phyloP scores from a whole-genome alignment of 2,888 invertebrate species.

The Xestobium rufovillosum region DNA sequence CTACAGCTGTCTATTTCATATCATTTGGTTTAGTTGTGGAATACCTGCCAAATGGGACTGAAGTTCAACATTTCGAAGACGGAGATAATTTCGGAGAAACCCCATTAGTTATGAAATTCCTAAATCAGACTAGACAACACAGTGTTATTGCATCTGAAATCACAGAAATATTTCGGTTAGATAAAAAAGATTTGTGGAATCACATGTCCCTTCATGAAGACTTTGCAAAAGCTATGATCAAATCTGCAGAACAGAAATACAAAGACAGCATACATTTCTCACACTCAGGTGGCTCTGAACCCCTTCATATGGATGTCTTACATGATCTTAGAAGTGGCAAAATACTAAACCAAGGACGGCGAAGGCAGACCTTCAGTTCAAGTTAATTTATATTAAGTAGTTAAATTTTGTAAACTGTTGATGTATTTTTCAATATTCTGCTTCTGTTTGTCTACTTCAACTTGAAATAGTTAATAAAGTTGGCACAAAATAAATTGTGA shows the following conservation, averaged over 20 bases:
- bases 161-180: conserved; percentile 34
- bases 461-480: too few species aligned
- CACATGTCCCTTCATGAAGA: conserved; percentile 34
- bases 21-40: conserved; percentile 46
- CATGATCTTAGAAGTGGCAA: conserved; percentile 21
- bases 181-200: conserved; percentile 25
- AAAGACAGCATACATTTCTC: not conserved
- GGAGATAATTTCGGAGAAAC: conserved; percentile 45
- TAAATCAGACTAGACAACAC: conserved; percentile 18
- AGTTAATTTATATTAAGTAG: too few species aligned
- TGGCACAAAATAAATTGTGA: too few species aligned
- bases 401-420: too few species aligned
- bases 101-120: conserved; percentile 26
- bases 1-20: conserved; percentile 47
- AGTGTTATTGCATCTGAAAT: conserved; percentile 33
- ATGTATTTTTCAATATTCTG: too few species aligned
- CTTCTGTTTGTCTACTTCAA: too few species aligned
- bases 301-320: conserved; percentile 16
- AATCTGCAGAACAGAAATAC: not conserved
- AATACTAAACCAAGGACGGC: conserved; percentile 21
- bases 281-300: not conserved
- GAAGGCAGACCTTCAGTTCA: conserved; percentile 9
- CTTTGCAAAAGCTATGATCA: conserved; percentile 29
- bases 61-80: conserved; percentile 48
- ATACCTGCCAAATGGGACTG: conserved; percentile 42